A percentile compares a stretch with the other conserved stretches of the same genome.
Evolutionary conservation across 2,888 invertebrate species (phyloP).

Genomic region (Corbicula japonica): DNA sequence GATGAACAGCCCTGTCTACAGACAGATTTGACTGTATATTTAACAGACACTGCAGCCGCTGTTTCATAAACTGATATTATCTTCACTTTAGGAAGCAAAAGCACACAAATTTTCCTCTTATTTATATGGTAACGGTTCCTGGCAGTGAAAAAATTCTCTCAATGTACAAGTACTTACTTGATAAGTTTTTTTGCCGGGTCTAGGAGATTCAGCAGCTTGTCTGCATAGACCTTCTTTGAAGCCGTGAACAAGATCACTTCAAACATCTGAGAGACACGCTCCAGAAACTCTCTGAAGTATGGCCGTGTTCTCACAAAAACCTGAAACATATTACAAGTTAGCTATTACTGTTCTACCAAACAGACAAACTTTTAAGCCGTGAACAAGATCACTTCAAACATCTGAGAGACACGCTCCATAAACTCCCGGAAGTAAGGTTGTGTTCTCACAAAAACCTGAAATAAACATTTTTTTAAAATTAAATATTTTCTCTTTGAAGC

Average conservation of each 20-base stretch:
- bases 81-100: too few species aligned
- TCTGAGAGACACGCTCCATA: constrained; percentile 93
- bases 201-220: constrained; percentile 95
- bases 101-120: too few species aligned
- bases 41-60: too few species aligned
- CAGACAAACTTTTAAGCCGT: constrained; percentile 98
- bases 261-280: constrained; percentile 94
- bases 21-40: too few species aligned
- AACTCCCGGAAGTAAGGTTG: constrained; percentile 97
- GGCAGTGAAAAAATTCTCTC: neutral
- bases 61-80: too few species aligned
- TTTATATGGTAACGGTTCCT: too few species aligned
- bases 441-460: constrained; percentile 93
- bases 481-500: constrained; percentile 98
- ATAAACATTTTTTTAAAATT: too few species aligned
- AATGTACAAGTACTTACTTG: constrained; percentile 88
- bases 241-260: constrained; percentile 98
- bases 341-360: too few species aligned
- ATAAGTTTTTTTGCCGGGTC: constrained; percentile 96
- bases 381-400: constrained; percentile 97
- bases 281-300: constrained; percentile 96
- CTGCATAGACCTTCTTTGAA: constrained; percentile 97
- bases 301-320: constrained; percentile 95
- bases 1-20: too few species aligned
- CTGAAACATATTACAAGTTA: too few species aligned